These are phyloP conservation scores for Passerina amoena DNA, from an alignment of 2,113 vertebrate species.

Conservation along the genomic window DNA sequence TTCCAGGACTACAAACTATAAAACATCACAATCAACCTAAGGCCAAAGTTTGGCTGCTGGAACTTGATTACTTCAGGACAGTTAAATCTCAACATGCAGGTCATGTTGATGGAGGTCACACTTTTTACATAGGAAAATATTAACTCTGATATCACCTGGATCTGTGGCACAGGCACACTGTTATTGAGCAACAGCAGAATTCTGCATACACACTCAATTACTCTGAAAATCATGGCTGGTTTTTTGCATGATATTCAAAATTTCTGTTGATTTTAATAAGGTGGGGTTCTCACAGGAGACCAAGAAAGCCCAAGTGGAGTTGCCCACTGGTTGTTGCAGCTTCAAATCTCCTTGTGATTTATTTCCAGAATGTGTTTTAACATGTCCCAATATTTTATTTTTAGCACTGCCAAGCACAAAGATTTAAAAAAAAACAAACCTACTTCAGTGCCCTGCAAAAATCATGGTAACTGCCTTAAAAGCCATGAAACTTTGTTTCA, in stretches of 20 bases:
- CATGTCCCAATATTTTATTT: accelerated
- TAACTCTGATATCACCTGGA: neutral
- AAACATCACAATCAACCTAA: neutral
- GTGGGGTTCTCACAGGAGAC: neutral
- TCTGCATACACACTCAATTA: neutral
- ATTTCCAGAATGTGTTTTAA: neutral
- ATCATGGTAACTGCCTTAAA: neutral
- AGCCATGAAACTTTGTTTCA: neutral
- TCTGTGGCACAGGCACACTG: neutral
- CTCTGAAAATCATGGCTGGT: neutral
- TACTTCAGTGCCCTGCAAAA: neutral
- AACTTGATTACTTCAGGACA: neutral
- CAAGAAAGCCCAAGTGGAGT: neutral
- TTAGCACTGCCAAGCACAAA: neutral
- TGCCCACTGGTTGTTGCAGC: neutral
- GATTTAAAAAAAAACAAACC: no score
- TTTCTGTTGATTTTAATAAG: neutral
- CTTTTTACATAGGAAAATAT: neutral
- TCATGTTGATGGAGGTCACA: neutral
- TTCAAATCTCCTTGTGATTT: neutral
- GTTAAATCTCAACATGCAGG: neutral
- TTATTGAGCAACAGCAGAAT: neutral
- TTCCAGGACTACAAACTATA: neutral
- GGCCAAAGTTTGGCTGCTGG: neutral
- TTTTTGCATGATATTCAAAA: neutral